These are phyloP conservation scores for Nycteola revayana DNA, from an alignment of 2,888 invertebrate species.

Conservation along the genomic window DNA sequence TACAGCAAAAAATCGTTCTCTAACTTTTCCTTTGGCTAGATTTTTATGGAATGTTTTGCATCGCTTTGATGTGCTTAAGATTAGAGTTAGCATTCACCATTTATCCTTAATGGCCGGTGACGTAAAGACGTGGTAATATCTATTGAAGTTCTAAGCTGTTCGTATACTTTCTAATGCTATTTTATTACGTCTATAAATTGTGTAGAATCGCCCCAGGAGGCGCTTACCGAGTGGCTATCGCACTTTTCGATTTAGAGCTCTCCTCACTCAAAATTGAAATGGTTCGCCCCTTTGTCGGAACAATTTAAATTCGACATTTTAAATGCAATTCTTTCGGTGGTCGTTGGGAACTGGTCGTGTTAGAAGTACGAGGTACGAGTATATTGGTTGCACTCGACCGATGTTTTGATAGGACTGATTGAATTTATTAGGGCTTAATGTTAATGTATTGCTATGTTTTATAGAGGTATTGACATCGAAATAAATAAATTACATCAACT, in stretches of 20 bases:
- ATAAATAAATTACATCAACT: no score
- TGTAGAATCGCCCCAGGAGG: conserved; percentile 72
- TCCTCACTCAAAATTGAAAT: conserved; percentile 75
- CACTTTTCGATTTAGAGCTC: conserved; percentile 65
- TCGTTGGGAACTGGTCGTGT: conserved; percentile 24
- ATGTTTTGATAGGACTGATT: conserved; percentile 14
- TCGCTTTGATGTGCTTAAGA: no score
- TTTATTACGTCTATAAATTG: conserved; percentile 77
- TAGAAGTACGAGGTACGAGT: conserved; percentile 24
- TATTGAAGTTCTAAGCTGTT: conserved; percentile 26
- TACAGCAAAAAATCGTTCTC: no score
- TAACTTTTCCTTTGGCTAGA: no score
- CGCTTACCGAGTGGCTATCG: conserved; percentile 69
- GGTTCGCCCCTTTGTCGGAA: conserved; percentile 62
- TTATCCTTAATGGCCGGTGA: conserved; percentile 33
- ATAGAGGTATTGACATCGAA: no score
- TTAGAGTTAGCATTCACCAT: conserved; percentile 9
- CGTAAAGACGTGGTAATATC: conserved; percentile 27
- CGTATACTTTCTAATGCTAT: conserved; percentile 57
- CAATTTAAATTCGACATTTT: conserved; percentile 73
- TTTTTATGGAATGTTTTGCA: no score
- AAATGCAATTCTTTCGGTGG: conserved; percentile 54
- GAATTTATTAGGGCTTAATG: conserved; percentile 5
- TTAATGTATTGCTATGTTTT: no score
- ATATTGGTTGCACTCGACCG: conserved; percentile 10